Conservation (phyloP, 1,140 invertebrate species). For the Drosophila ficusphila region DNA sequence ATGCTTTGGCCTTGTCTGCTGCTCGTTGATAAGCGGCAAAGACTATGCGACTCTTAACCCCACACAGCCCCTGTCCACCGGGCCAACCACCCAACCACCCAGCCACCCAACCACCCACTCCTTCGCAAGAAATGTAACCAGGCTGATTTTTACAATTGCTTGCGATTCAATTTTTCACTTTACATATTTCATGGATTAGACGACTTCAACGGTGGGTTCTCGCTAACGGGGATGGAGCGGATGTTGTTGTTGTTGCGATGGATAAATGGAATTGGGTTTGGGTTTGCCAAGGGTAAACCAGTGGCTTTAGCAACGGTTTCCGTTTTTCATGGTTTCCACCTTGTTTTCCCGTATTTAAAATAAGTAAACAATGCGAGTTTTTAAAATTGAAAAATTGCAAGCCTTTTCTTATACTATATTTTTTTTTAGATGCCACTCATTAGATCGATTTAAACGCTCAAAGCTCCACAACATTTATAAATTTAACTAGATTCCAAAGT, state of each 20-base stretch:
- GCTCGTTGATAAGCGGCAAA: constrained; percentile 64
- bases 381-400: no score
- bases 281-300: not conserved
- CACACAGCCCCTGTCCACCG: constrained; percentile 13
- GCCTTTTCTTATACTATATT: not conserved
- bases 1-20: constrained; percentile 74
- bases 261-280: constrained; percentile 35
- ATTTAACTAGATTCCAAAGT: no score
- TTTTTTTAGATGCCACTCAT: not conserved
- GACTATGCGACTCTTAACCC: constrained; percentile 37
- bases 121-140: not conserved
- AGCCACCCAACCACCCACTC: not conserved
- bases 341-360: not conserved
- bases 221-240: not conserved
- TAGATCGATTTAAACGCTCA: no score
- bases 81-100: not conserved
- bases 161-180: constrained; percentile 69
- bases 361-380: no score
- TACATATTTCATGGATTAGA: constrained; percentile 69
- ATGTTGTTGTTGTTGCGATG: constrained; percentile 3
- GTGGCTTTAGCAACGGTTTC: not conserved
- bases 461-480: no score
- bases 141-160: constrained; percentile 60
- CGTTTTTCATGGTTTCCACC: not conserved
- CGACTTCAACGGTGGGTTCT: constrained; percentile 7